Evolutionary conservation across 2,888 invertebrate genomes (phyloP).

Genomic region (Sipha maydis): DNA sequence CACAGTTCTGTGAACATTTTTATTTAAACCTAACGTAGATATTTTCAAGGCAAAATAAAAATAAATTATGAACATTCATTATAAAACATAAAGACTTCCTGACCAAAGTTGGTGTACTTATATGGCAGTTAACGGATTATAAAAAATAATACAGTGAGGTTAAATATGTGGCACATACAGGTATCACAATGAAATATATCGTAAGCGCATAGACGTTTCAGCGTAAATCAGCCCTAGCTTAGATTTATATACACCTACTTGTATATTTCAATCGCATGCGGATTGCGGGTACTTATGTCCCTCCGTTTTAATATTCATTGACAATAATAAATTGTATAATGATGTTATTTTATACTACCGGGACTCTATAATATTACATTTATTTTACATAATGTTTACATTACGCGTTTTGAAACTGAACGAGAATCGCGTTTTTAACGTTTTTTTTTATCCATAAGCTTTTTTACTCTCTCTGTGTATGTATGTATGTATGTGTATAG

Average conservation of each 20-base stretch:
- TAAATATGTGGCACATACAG: background rate
- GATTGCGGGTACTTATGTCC: background rate
- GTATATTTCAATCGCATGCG: background rate
- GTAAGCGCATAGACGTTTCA: background rate
- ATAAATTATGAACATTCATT: too few relatives aligned
- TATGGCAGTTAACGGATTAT: too few relatives aligned
- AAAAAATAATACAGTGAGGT: too few relatives aligned
- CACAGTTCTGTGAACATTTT: too few relatives aligned
- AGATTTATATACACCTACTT: conserved; percentile 3
- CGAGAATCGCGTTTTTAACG: background rate
- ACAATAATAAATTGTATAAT: background rate
- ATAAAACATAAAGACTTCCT: too few relatives aligned
- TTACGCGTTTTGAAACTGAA: background rate
- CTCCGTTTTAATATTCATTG: background rate
- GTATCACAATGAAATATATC: conserved; percentile 24
- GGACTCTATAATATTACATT: conserved; percentile 25
- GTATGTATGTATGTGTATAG: background rate
- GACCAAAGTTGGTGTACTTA: too few relatives aligned
- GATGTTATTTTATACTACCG: background rate
- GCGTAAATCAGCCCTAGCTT: background rate
- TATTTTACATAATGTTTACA: conserved; percentile 41
- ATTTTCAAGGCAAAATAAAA: too few relatives aligned
- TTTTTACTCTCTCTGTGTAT: background rate
- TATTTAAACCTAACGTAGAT: too few relatives aligned
- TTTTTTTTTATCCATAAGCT: conserved; percentile 18